Evolutionary conservation across 1,140 invertebrate genomes (phyloP).

Genomic region (Tachypleus tridentatus): DNA sequence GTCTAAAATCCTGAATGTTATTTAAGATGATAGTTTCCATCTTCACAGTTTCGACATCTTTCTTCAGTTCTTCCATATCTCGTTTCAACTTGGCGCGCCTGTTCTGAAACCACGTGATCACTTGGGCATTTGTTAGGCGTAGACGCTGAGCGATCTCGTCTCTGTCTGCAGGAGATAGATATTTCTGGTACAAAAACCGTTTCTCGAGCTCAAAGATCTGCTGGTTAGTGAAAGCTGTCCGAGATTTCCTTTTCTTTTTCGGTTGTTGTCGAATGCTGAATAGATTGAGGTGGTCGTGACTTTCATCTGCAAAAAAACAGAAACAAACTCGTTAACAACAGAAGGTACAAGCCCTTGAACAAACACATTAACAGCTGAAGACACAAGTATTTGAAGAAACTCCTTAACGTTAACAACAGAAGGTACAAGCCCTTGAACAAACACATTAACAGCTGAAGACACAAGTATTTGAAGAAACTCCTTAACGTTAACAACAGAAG

Average conservation of each 20-base stretch:
- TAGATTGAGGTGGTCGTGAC: slow-evolving; percentile 15
- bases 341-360: too few species aligned
- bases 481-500: too few species aligned
- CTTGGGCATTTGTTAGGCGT: slow-evolving; percentile 87
- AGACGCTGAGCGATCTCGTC: slow-evolving; percentile 89
- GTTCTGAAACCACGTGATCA: slow-evolving; percentile 99
- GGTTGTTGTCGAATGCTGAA: slow-evolving; percentile 77
- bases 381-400: too few species aligned
- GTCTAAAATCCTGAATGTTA: too few species aligned
- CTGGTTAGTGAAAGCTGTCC: slow-evolving; percentile 96
- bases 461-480: too few species aligned
- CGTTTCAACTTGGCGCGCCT: slow-evolving; percentile 89
- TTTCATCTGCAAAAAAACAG: slow-evolving; percentile 13
- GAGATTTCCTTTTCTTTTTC: slow-evolving; percentile 93
- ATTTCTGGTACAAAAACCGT: slow-evolving; percentile 93
- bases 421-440: too few species aligned
- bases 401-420: too few species aligned
- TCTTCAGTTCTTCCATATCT: slow-evolving; percentile 95
- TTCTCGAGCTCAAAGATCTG: slow-evolving; percentile 97
- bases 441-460: too few species aligned
- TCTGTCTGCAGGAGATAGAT: slow-evolving; percentile 88
- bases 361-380: too few species aligned
- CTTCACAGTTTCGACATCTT: slow-evolving; percentile 88
- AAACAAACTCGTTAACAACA: background rate
- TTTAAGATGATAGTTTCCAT: slow-evolving; percentile 29